Percentiles rank a stretch among this genome's conserved stretches.
phyloP scores from a whole-genome alignment of 2,113 vertebrate genomes.

The Columba livia region DNA sequence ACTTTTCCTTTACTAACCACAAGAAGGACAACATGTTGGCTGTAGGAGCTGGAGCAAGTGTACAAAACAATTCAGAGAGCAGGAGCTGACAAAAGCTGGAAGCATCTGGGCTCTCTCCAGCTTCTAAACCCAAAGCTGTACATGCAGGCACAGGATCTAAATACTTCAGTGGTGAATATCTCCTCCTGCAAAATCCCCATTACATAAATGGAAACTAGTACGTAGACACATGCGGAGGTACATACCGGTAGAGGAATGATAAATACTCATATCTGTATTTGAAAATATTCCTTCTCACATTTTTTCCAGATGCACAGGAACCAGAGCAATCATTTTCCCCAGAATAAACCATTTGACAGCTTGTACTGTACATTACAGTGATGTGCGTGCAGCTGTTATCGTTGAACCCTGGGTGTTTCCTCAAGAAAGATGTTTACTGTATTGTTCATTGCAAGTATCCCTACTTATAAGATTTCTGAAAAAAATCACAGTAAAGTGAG shows the following conservation, averaged over 20 bases:
- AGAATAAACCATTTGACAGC: neutral
- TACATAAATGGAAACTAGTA: neutral
- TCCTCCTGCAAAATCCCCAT: conserved; percentile 20
- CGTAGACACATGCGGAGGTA: neutral
- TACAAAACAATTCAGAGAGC: neutral
- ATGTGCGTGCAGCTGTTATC: neutral
- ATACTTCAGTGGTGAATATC: neutral
- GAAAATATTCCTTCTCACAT: neutral
- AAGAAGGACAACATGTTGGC: neutral
- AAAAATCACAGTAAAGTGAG: neutral
- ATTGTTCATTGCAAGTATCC: neutral
- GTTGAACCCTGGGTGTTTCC: neutral
- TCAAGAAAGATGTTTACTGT: neutral
- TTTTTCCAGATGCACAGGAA: neutral
- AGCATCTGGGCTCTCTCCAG: neutral
- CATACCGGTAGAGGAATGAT: neutral
- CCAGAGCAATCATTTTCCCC: neutral
- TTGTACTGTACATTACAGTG: neutral
- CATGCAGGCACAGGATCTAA: neutral
- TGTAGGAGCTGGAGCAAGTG: neutral
- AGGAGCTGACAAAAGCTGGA: neutral
- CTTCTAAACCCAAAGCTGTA: neutral
- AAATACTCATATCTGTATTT: neutral
- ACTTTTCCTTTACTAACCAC: neutral
- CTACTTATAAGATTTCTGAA: neutral